Conservation (phyloP, 2,888 invertebrate genomes). For the Cataglyphis albicans region DNA sequence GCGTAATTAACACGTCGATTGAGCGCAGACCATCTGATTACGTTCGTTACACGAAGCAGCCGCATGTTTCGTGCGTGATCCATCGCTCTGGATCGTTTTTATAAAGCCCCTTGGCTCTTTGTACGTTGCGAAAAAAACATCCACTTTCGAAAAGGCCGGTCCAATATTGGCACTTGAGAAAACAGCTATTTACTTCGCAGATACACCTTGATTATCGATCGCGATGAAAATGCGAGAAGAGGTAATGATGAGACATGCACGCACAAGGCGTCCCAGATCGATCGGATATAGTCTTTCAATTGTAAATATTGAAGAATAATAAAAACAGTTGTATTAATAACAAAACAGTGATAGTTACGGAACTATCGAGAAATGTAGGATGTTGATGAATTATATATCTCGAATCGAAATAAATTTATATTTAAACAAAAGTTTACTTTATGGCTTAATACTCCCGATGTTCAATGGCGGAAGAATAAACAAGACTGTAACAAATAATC, state of each 20-base stretch:
- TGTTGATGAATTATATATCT: not conserved
- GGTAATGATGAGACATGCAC: not conserved
- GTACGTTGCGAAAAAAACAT: constrained; percentile 42
- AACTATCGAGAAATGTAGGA: constrained; percentile 13
- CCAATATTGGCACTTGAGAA: constrained; percentile 68
- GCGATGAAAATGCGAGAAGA: constrained; percentile 39
- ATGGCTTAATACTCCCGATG: not conserved
- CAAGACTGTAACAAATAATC: not conserved
- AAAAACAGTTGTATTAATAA: constrained; percentile 11
- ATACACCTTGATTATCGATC: constrained; percentile 73
- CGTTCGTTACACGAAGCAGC: constrained; percentile 15
- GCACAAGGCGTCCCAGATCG: constrained; percentile 31
- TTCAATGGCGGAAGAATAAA: not conserved
- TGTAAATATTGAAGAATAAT: not conserved
- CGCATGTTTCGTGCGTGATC: constrained; percentile 44
- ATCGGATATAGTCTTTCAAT: constrained; percentile 36
- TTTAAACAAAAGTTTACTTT: not conserved
- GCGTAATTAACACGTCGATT: constrained; percentile 74
- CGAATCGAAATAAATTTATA: constrained; percentile 8
- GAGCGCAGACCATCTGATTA: constrained; percentile 9
- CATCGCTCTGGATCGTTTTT: constrained; percentile 41
- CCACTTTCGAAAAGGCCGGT: constrained; percentile 62
- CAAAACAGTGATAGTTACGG: not conserved
- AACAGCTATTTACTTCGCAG: constrained; percentile 76
- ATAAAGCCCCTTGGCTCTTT: constrained; percentile 35